A percentile compares a stretch with the other conserved stretches of the same genome.
These are phyloP conservation scores for Branchellion lobata DNA, from an alignment of 2,888 invertebrate species.

Conservation along the genomic window DNA sequence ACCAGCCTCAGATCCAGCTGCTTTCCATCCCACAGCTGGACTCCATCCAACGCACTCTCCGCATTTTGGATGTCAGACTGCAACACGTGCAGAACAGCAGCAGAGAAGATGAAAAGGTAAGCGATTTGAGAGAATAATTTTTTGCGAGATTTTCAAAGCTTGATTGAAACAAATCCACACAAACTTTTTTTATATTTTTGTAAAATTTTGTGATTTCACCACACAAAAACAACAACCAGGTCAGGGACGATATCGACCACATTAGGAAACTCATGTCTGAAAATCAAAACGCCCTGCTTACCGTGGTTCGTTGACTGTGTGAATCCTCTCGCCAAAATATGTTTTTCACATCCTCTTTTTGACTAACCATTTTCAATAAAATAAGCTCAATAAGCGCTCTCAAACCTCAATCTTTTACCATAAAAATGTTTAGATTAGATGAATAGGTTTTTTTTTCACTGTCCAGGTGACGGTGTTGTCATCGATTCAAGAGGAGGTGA, in stretches of 20 bases:
- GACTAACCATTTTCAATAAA: too few species aligned
- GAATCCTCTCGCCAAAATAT: too few species aligned
- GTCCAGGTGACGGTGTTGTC: conserved; percentile 58
- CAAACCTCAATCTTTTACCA: too few species aligned
- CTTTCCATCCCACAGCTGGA: conserved; percentile 62
- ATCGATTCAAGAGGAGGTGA: conserved; percentile 57
- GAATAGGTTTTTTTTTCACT: too few species aligned
- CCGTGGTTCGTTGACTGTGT: conserved; percentile 55
- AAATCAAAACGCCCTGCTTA: conserved; percentile 61
- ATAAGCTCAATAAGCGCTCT: too few species aligned
- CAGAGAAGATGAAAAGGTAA: conserved; percentile 57
- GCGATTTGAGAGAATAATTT: conserved; percentile 59
- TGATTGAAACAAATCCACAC: too few species aligned
- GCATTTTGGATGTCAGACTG: conserved; percentile 61
- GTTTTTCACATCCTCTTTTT: too few species aligned
- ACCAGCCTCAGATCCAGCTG: conserved; percentile 56
- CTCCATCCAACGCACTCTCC: conserved; percentile 61
- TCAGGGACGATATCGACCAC: conserved; percentile 61
- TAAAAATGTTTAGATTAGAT: too few species aligned
- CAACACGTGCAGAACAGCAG: conserved; percentile 61
- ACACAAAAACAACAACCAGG: conserved; percentile 45
- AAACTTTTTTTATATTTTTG: too few species aligned
- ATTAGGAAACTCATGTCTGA: conserved; percentile 60
- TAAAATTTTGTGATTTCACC: background rate
- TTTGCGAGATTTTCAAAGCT: background rate